These are phyloP conservation scores for Latrodectus hesperus DNA, from an alignment of 2,888 invertebrate species.

Conservation along the genomic window DNA sequence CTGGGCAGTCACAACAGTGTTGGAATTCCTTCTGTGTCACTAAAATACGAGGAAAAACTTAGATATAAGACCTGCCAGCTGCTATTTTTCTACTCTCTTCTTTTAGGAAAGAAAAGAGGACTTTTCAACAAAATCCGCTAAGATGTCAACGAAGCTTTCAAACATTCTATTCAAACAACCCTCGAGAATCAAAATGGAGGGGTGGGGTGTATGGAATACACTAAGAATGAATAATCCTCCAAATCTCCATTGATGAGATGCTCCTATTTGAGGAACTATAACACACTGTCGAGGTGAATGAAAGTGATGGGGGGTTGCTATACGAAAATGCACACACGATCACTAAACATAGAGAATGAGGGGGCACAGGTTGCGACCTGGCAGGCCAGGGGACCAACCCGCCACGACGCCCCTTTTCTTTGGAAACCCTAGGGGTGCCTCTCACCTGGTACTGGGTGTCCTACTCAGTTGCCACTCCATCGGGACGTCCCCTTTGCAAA, in stretches of 20 bases:
- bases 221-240: conserved; percentile 56
- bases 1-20: conserved; percentile 39
- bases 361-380: conserved; percentile 66
- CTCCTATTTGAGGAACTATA: conserved; percentile 66
- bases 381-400: conserved; percentile 59
- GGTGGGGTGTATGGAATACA: conserved; percentile 10
- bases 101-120: conserved; percentile 23
- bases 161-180: conserved; percentile 66
- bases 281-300: conserved; percentile 26
- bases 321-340: conserved; percentile 56
- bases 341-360: conserved; percentile 52
- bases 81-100: conserved; percentile 15
- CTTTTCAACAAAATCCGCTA: conserved; percentile 66
- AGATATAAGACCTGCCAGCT: conserved; percentile 22
- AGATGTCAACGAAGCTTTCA: conserved; percentile 69
- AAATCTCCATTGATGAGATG: conserved; percentile 64
- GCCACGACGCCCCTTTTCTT: conserved; percentile 53
- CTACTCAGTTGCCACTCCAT: conserved; percentile 57
- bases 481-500: conserved; percentile 62
- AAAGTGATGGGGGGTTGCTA: conserved; percentile 25
- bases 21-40: conserved; percentile 13
- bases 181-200: conserved; percentile 57
- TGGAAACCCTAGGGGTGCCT: conserved; percentile 48
- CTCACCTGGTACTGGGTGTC: conserved; percentile 61
- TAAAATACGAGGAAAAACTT: background rate